These are phyloP conservation scores for Thalassaphorura encarpata DNA, from an alignment of 1,140 invertebrate species.

Conservation along the genomic window DNA sequence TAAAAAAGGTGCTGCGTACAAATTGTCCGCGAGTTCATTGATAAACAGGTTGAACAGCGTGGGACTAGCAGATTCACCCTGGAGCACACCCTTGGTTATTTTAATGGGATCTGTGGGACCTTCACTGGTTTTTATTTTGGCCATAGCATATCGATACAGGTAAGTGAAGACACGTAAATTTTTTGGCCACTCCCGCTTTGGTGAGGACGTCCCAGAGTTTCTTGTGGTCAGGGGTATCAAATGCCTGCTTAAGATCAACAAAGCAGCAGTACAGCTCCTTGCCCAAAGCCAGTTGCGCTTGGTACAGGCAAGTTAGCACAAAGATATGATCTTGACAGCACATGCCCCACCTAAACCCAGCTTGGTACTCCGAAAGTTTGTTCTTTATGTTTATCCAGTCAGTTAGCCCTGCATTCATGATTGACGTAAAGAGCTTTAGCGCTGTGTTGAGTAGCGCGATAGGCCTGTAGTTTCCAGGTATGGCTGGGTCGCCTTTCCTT, in stretches of 20 bases:
- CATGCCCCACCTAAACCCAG: no score
- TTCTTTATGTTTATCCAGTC: constrained; percentile 27
- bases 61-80: not conserved
- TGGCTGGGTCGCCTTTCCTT: constrained; percentile 27
- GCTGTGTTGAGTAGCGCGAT: constrained; percentile 30
- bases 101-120: not conserved
- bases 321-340: no score
- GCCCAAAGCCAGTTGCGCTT: not conserved
- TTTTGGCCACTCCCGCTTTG: not conserved
- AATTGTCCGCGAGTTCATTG: not conserved
- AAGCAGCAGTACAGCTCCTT: not conserved
- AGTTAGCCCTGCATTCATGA: constrained; percentile 27
- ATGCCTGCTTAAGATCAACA: constrained; percentile 1
- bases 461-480: constrained; percentile 31
- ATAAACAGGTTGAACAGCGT: not conserved
- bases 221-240: not conserved
- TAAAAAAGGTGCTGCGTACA: not conserved
- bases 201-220: not conserved
- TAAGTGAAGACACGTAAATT: no score
- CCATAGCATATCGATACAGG: no score
- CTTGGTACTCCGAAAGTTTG: no score
- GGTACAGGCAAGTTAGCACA: no score
- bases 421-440: constrained; percentile 29
- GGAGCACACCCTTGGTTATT: not conserved
- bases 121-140: not conserved